Evolutionary conservation across 30 jellyfish, hydroid and myxozoan genomes (phyloP).

Genomic region (Catostylus mosaicus): DNA sequence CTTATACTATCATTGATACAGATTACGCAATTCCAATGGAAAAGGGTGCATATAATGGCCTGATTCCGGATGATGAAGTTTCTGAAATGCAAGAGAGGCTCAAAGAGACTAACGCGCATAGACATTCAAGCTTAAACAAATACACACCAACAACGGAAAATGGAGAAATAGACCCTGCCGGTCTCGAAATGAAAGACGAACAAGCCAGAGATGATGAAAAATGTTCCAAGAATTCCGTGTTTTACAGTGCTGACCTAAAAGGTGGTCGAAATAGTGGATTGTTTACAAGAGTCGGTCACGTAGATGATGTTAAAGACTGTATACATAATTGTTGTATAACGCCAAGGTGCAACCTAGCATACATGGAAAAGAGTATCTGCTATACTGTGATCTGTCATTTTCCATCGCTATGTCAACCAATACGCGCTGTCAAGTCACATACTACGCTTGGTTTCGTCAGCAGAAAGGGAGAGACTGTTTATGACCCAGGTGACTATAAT

Average conservation of each 20-base stretch:
- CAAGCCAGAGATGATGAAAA: conserved; percentile 38
- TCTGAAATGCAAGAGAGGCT: conserved; percentile 66
- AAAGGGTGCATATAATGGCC: conserved; percentile 91
- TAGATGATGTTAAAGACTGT: conserved; percentile 86
- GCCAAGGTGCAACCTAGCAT: conserved; percentile 88
- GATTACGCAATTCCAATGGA: conserved; percentile 97
- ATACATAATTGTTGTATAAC: conserved; percentile 86
- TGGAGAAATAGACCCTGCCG: conserved; percentile 59
- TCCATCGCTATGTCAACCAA: conserved; percentile 99
- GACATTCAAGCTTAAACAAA: conserved; percentile 75
- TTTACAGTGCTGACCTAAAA: conserved; percentile 85
- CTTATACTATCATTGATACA: neutral
- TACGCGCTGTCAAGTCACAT: conserved; percentile 74
- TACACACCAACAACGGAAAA: neutral
- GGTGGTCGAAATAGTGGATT: conserved; percentile 98
- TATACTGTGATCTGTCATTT: conserved; percentile 89
- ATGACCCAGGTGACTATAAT: conserved; percentile 78
- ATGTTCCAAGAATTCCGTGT: conserved; percentile 76
- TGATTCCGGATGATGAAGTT: conserved; percentile 67
- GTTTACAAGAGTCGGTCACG: conserved; percentile 86
- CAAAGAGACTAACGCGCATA: conserved; percentile 69
- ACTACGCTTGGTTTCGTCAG: conserved; percentile 82
- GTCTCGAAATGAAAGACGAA: conserved; percentile 27
- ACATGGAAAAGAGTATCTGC: conserved; percentile 84
- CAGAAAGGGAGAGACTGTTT: conserved; percentile 83